Evolutionary conservation across 92 coral and sea anemone genomes (phyloP), one percentile per base, ranked within the genome.

Genomic region (Actinostola sp.): DNA sequence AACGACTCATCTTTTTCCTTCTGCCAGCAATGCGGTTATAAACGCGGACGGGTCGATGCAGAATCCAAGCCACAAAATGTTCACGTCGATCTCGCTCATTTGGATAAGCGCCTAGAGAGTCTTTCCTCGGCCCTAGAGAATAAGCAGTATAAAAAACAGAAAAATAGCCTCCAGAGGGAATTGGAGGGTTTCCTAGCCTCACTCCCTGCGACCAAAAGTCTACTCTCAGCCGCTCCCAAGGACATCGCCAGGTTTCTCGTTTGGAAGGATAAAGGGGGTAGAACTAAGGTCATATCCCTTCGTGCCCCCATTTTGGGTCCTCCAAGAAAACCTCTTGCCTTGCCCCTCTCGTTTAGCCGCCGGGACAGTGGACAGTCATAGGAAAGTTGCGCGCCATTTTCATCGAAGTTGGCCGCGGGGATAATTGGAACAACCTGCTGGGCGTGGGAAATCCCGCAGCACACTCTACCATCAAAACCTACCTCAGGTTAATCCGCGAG

Each of bases 11-110:
- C 83, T 53, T 75, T 86, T 39, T 26, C 16, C 30, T 81, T 61
- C 36, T 86, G 87, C 64, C 80, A 81, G 13, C 82, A 49, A 67
- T 85, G 90, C 56, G 90, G 86, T 56, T 79, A 72, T 42, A 66
- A 38, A 35, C 50, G 70, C 30, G 58, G 30, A 44, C 8, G 52
- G 20, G 34, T 38, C 14, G 46, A 41, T 17, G 42, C 25, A 9
- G 25, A 9, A 7, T 23, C 58, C 16, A 7, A 2, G 1, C 60
- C 73, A 14, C 59, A 13, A 2, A 44, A 59, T 1, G 73, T 67
- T 16, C 8, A 4, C 2, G 58, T 67, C 23, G 70, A 63, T 26
- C 70, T 63, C 32, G 59, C 8, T 21, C 59, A 50, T 8, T 7
- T 67, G 2, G 73, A 67, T 19, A 1, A 6, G 35, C 76, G 76